phyloP scores from a whole-genome alignment of 2,113 vertebrate species.

The Ceuthmochares aereus region DNA sequence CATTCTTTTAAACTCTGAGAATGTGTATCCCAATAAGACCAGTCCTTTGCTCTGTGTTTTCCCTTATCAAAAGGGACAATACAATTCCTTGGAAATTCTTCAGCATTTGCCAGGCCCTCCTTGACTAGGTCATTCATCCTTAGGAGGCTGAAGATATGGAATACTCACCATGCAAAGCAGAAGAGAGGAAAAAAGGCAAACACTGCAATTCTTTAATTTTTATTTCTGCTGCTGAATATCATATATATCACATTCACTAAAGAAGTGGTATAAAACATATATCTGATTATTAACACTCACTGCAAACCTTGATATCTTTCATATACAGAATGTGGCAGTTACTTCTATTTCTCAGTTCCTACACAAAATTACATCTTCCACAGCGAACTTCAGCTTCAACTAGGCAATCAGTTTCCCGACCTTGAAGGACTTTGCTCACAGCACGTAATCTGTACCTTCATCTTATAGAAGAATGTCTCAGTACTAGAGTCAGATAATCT shows the following conservation, averaged over 20 bases:
- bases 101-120: neutral
- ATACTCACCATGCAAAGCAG: neutral
- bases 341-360: neutral
- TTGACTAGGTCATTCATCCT: neutral
- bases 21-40: neutral
- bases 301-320: neutral
- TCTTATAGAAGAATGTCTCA: neutral
- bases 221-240: neutral
- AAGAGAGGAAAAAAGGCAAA: neutral
- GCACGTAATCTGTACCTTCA: neutral
- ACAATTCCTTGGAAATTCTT: neutral
- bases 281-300: neutral
- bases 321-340: neutral
- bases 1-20: neutral
- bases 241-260: neutral
- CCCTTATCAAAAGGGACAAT: neutral
- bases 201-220: neutral
- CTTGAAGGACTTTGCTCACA: neutral
- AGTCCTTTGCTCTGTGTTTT: neutral
- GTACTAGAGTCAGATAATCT: neutral
- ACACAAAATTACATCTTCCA: neutral
- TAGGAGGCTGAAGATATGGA: neutral
- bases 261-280: neutral
- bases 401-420: neutral
- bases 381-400: neutral